phyloP scores from a whole-genome alignment of 2,888 invertebrate species.

The Steinernema carpocapsae region DNA sequence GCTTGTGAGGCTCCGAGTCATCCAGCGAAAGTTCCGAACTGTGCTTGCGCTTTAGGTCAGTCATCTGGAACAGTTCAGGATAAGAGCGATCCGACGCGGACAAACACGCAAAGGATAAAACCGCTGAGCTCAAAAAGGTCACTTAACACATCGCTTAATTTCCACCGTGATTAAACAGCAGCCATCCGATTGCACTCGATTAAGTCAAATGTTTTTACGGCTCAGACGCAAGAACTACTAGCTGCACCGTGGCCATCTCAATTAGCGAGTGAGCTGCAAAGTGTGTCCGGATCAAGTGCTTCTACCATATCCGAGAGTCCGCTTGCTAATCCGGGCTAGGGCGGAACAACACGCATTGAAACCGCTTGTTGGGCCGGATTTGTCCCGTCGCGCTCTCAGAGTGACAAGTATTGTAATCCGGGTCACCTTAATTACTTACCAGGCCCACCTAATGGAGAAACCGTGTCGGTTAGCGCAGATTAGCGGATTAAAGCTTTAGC shows the following conservation, averaged over 20 bases:
- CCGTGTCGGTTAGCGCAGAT: conserved; percentile 13
- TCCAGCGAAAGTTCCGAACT: conserved; percentile 19
- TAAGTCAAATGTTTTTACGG: conserved; percentile 23
- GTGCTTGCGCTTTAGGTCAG: conserved; percentile 14
- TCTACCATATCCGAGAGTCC: conserved; percentile 7
- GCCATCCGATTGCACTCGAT: conserved; percentile 32
- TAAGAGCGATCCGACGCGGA: neutral
- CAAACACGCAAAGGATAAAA: neutral
- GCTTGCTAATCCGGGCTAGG: neutral
- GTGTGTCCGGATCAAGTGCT: conserved; percentile 9
- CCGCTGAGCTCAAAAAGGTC: conserved; percentile 10
- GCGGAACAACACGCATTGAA: neutral
- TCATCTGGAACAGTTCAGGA: neutral
- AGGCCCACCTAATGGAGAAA: neutral
- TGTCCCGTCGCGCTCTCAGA: neutral
- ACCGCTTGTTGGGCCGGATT: conserved; percentile 4
- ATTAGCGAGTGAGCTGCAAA: conserved; percentile 3
- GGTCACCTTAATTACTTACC: conserved; percentile 31
- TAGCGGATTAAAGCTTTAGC: conserved; percentile 28
- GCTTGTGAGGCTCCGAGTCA: conserved; percentile 1
- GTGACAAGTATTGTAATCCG: conserved; percentile 26
- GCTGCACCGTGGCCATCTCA: conserved; percentile 7
- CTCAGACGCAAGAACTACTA: neutral
- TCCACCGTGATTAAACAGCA: conserved; percentile 2
- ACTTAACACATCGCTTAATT: conserved; percentile 27